phyloP scores from a whole-genome alignment of 53 echinoderm and acorn worm genomes.

The Apostichopus leukothele region DNA sequence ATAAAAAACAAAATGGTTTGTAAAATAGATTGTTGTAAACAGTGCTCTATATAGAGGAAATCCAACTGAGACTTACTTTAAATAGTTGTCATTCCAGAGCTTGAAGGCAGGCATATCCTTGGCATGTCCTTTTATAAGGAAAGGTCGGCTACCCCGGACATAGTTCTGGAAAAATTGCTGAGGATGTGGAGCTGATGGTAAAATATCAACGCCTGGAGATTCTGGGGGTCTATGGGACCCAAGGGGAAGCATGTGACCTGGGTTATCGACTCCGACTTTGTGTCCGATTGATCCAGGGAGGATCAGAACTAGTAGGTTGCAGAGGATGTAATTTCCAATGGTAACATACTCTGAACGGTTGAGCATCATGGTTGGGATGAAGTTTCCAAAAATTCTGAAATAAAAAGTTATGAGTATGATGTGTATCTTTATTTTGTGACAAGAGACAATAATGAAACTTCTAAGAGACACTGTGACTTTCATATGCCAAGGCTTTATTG shows the following conservation, averaged over 20 bases:
- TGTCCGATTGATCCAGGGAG: background rate
- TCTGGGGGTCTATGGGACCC: conserved; percentile 68
- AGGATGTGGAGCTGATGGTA: conserved; percentile 65
- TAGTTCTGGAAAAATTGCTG: conserved; percentile 67
- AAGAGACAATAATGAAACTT: too few relatives aligned
- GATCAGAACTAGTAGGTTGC: background rate
- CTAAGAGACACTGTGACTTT: too few relatives aligned
- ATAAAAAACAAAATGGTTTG: too few relatives aligned
- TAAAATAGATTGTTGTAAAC: too few relatives aligned
- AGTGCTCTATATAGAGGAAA: too few relatives aligned
- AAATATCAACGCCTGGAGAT: conserved; percentile 58
- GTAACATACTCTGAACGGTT: background rate
- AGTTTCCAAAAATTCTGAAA: too few relatives aligned
- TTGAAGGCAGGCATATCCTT: conserved; percentile 76
- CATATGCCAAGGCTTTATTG: too few relatives aligned
- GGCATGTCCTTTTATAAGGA: conserved; percentile 81
- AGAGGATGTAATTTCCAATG: background rate
- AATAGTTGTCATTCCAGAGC: conserved; percentile 88
- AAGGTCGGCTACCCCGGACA: conserved; percentile 69
- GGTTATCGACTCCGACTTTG: background rate
- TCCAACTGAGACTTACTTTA: conserved; percentile 60
- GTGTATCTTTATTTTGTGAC: too few relatives aligned
- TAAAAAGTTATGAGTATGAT: too few relatives aligned
- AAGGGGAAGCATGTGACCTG: conserved; percentile 81
- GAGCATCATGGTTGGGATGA: too few relatives aligned